Conservation (phyloP, 2,888 invertebrate genomes). For the Drosophila kanekoi region DNA sequence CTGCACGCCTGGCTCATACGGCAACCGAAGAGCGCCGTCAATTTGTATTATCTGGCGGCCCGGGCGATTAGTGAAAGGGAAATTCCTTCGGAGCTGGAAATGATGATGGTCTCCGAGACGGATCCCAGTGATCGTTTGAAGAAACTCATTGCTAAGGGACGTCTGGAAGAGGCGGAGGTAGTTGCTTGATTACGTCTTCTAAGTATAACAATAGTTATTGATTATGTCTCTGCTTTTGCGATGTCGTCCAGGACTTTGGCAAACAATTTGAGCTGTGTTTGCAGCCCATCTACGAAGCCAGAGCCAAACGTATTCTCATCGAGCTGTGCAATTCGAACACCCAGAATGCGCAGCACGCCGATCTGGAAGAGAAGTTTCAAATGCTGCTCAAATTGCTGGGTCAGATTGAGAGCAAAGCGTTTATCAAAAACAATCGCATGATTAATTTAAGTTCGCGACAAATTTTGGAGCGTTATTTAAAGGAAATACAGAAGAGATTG, state of each 20-base stretch:
- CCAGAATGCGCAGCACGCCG: conserved; percentile 51
- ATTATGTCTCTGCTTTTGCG: neutral
- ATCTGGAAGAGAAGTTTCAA: conserved; percentile 70
- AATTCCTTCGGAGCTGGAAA: conserved; percentile 81
- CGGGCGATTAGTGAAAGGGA: conserved; percentile 56
- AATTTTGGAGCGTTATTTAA: conserved; percentile 76
- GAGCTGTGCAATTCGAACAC: conserved; percentile 71
- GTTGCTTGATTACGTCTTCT: neutral
- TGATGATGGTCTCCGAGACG: conserved; percentile 84
- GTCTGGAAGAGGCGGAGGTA: conserved; percentile 84
- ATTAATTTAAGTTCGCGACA: conserved; percentile 80
- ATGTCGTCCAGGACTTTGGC: conserved; percentile 79
- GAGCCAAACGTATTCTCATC: conserved; percentile 77
- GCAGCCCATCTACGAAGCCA: conserved; percentile 84
- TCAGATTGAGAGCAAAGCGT: conserved; percentile 80
- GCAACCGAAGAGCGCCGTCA: conserved; percentile 83
- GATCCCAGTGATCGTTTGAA: conserved; percentile 84
- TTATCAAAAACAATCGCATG: conserved; percentile 80
- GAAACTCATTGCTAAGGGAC: conserved; percentile 84
- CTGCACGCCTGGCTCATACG: conserved; percentile 82
- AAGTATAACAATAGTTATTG: neutral
- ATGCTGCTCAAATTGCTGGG: conserved; percentile 71
- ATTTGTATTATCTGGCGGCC: conserved; percentile 83
- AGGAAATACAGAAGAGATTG: conserved; percentile 80
- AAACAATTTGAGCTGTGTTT: conserved; percentile 83